Evolutionary conservation across 2,113 vertebrate species (phyloP), one percentile per base, ranked within the genome.

Genomic region (Corythornis vintsioides): DNA sequence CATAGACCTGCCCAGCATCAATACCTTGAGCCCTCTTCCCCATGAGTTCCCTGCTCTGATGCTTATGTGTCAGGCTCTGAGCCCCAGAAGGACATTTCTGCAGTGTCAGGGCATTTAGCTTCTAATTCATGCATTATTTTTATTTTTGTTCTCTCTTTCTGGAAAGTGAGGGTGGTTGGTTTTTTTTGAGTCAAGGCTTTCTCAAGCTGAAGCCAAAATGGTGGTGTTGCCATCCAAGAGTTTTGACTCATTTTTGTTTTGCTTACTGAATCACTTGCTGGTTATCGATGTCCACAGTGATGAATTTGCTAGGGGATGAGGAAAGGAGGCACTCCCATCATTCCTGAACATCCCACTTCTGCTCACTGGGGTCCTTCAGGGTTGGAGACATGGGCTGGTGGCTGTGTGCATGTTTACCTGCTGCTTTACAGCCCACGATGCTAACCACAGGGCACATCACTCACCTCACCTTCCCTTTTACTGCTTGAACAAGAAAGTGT

Each of bases 381-480:
- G 64, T n/a, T 74, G 35, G 5, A 8, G 21, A 26, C 50, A 84
- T 31, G 22, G 15, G 13, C 13, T 14, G 10, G 17, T 21, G 69
- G 21, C 8, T 29, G 10, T 0, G 0, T 3, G 10, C 14, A 19
- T 38, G 42, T 10, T 29, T 12, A 40, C 31, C 31, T 43, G 9
- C 43, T 3, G 4, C 53, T 28, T 64, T 22, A 13, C 2, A 1
- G 19, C 38, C 25, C 45, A 38, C 0, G 0, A 26, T 13, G 10
- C 9, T 52, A 52, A 66, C 13, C 6, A 13, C 0, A 0, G 38
- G 20, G 20, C 33, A 35, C 3, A 18, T 72, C 81, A 38, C 13
- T 50, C 16, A 3, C n/a, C 55, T 77, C n/a, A 25, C 10, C 25
- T 33, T 77, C 31, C 50, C 5, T 75, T 67, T 53, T 25, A 43